phyloP scores from a whole-genome alignment of 2,888 invertebrate species.

The Peribatodes rhomboidaria region DNA sequence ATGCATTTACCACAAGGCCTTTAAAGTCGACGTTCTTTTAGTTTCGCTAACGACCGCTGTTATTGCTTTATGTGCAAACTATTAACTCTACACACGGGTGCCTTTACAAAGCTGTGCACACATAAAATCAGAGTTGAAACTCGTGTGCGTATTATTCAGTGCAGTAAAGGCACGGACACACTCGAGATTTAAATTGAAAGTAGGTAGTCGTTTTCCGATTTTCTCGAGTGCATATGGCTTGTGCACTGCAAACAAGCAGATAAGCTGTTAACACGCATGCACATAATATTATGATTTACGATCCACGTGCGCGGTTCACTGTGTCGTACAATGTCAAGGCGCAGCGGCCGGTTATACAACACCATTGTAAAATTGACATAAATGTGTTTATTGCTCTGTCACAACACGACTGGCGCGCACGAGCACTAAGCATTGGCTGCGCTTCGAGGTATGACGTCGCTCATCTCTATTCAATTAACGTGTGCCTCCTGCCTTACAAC shows the following conservation, averaged over 20 bases:
- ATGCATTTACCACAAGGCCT: slow-evolving; percentile 19
- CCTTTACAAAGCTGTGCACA: slow-evolving; percentile 3
- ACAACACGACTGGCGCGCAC: slow-evolving; percentile 54
- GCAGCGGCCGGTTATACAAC: slow-evolving; percentile 74
- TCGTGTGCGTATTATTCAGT: not conserved
- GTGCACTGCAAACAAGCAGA: slow-evolving; percentile 39
- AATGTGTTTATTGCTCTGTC: slow-evolving; percentile 69
- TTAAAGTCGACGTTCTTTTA: slow-evolving; percentile 17
- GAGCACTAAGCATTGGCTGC: slow-evolving; percentile 32
- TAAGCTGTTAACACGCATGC: slow-evolving; percentile 49
- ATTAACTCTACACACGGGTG: not conserved
- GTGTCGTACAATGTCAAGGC: slow-evolving; percentile 84
- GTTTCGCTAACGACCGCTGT: slow-evolving; percentile 24
- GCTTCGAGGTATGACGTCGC: slow-evolving; percentile 44
- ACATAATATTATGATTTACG: slow-evolving; percentile 71
- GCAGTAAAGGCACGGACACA: slow-evolving; percentile 1
- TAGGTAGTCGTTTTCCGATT: slow-evolving; percentile 8
- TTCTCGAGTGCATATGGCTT: slow-evolving; percentile 9
- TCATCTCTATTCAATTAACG: slow-evolving; percentile 15
- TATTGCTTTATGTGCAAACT: slow-evolving; percentile 15
- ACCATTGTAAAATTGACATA: slow-evolving; percentile 79
- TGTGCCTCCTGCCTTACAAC: slow-evolving; percentile 3
- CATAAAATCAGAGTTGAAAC: not conserved
- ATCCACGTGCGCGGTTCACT: slow-evolving; percentile 80
- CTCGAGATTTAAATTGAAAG: not conserved